Evolutionary conservation across 1,140 invertebrate species (phyloP), one percentile per base, ranked within the genome.

Genomic region (Lepidotrigona ventralis): DNA sequence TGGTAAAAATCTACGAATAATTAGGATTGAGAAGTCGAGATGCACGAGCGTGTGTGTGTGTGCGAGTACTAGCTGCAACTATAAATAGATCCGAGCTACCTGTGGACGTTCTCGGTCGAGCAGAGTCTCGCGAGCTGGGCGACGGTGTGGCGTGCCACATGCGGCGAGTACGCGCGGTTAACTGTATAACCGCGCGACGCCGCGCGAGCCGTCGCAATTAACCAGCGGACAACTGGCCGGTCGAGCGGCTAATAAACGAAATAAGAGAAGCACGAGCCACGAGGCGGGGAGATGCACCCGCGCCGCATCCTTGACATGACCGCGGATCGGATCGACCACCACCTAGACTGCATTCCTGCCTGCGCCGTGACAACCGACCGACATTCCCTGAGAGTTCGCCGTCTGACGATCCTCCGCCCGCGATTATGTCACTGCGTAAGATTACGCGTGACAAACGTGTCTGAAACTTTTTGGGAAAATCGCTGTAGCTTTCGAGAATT

Each of bases 51-150:
- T 64, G 75, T 60, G 39, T 54, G 53, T 8, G 39, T 46, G 39
- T 46, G 39, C 39, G 39, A 46, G 39, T 71, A 77, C 72, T n/a
- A 56, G 84, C 79, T 80, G 79, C 63, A 81, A 74, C 92, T 93
- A 93, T 93, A 93, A 93, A 93, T 93, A 93, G 93, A 92, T 90
- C 87, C 87, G 88, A 92, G 92, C 93, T 92, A 93, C 92, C 92
- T 92, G 92, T 87, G 91, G 80, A 82, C 66, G 84, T 72, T 73
- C 82, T 63, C 66, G 78, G 79, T 15, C 53, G 70, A 64, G 84
- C 71, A 72, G 56, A 58, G 79, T 74, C 39, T 46, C 46, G 74
- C 83, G 23, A 58, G 74, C 70, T 23, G 68, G 82, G 53, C 86
- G 71, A 64, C 72, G 85, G 68, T 83, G 85, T 72, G 82, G 79